A percentile compares a stretch with the other conserved stretches of the same genome.
These are phyloP conservation scores for Sebastolobus alascanus DNA, from an alignment of 2,797 vertebrate species.

Conservation along the genomic window DNA sequence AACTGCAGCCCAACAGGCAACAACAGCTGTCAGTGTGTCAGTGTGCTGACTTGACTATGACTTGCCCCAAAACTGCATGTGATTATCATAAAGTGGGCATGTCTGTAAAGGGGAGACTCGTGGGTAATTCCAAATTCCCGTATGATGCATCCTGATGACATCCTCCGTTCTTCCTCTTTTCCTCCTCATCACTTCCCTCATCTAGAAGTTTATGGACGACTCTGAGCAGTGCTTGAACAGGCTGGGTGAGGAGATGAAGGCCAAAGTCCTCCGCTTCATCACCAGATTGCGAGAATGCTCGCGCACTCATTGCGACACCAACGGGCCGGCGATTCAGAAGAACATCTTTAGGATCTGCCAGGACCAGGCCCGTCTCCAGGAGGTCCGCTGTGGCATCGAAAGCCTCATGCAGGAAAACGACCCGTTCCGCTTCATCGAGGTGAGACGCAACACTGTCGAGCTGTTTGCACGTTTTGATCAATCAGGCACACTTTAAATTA, in stretches of 20 bases:
- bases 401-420: constrained; percentile 79
- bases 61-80: no score
- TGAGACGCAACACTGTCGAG: constrained; percentile 17
- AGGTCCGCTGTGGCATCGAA: constrained; percentile 74
- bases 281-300: constrained; percentile 57
- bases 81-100: no score
- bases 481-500: background rate
- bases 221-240: constrained; percentile 64
- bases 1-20: no score
- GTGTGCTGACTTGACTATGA: no score
- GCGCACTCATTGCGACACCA: constrained; percentile 50
- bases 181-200: background rate
- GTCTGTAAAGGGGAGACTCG: no score
- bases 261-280: constrained; percentile 70
- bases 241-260: constrained; percentile 68
- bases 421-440: constrained; percentile 83
- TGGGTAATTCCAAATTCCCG: background rate
- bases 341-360: constrained; percentile 75
- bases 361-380: constrained; percentile 79
- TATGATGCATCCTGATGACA: background rate
- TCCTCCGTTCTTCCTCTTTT: background rate
- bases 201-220: constrained; percentile 77
- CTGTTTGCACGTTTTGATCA: background rate
- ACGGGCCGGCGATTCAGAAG: constrained; percentile 70
- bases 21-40: no score